These are phyloP conservation scores for Physeter macrocephalus DNA, from an alignment of 2,113 vertebrate genomes.

Conservation along the genomic window DNA sequence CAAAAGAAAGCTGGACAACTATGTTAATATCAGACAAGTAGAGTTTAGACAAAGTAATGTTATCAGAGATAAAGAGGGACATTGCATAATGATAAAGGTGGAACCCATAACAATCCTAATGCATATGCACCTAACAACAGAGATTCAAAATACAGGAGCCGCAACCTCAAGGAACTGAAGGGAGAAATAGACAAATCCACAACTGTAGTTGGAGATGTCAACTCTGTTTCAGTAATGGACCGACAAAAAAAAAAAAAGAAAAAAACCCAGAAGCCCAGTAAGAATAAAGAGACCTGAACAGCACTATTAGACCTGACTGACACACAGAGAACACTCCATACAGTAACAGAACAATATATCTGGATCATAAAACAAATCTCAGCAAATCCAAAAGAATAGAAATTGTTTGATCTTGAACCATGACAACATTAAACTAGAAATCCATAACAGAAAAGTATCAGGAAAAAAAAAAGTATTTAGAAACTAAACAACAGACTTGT, in stretches of 20 bases:
- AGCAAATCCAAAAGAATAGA: neutral
- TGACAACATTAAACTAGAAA: neutral
- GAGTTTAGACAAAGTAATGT: neutral
- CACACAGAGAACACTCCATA: rapidly evolving
- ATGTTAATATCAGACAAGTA: neutral
- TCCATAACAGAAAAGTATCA: neutral
- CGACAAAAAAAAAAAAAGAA: neutral
- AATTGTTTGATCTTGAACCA: neutral
- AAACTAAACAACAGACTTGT: neutral
- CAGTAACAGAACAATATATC: rapidly evolving
- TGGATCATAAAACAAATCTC: too few relatives aligned
- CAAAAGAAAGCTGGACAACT: neutral
- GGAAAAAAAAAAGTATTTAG: neutral
- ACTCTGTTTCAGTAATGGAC: neutral
- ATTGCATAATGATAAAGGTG: rapidly evolving
- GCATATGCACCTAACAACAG: neutral
- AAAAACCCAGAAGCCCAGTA: neutral
- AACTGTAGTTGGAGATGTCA: neutral
- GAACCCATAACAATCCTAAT: neutral
- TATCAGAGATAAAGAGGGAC: too few relatives aligned
- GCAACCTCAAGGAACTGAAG: rapidly evolving
- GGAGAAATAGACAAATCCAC: neutral
- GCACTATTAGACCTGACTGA: neutral
- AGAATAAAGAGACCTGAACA: neutral
- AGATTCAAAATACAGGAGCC: neutral